Evolutionary conservation across 2,113 vertebrate genomes (phyloP), one percentile per base, ranked within the genome.

Genomic region (Tachycineta bicolor): DNA sequence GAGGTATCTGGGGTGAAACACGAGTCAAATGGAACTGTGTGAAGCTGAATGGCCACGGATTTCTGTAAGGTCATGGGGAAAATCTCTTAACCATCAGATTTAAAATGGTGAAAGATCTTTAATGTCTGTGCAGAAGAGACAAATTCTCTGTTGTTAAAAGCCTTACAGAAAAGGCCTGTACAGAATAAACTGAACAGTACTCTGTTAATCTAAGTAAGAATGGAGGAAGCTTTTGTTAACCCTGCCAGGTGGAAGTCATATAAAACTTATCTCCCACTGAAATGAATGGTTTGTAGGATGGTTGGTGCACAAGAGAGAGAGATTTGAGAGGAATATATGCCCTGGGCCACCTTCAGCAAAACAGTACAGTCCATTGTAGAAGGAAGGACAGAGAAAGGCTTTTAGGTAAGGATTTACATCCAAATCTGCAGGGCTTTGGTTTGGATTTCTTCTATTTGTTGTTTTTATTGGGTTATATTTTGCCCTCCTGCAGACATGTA

Each of bases 391-490:
- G 34, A 90, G 11, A 9, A 63, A 73, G 37, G 33, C 8, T 2
- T 68, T 69, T 74, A 63, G 74, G 28, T 67, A 31, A 59, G 31
- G 85, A 90, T 90, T 95, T 93, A 79, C 74, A 96, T 55, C 59
- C 71, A 44, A 46, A 76, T 52, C 75, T 80, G 25, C 43, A 86
- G 52, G 82, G 29, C 4, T 96, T 88, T 17, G 2, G 16, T 67
- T 77, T 86, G 50, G 21, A 62, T 89, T 83, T 87, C 90, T 87
- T 65, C 70, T 89, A 1, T 91, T 80, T 90, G 50, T 80, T 67
- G 59, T 33, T 91, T 96, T 94, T 90, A 85, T 95, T 80, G 39
- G 46, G 59, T 94, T 85, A 74, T 67, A 85, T 87, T 90, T 94
- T 91, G 59, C 63, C 75, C 13, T 94, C 34, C 67, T 90, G 75